These are phyloP conservation scores for Charina bottae DNA, from an alignment of 2,113 vertebrate species.

Conservation along the genomic window DNA sequence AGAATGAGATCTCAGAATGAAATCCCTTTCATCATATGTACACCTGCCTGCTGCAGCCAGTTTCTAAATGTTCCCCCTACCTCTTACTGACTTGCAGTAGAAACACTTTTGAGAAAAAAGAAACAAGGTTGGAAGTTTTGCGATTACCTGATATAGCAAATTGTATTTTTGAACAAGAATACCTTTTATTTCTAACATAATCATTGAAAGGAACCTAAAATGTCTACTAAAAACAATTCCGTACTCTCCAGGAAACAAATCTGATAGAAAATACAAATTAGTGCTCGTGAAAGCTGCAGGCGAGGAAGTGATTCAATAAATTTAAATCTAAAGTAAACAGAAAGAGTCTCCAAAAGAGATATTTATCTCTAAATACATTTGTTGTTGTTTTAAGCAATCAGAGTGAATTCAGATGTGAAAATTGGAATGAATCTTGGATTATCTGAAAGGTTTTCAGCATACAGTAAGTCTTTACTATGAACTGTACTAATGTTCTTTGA, in stretches of 20 bases:
- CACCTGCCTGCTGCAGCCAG: neutral
- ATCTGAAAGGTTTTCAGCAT: neutral
- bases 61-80: neutral
- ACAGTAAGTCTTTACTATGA: neutral
- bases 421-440: neutral
- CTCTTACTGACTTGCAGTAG: neutral
- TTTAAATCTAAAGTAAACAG: constrained; percentile 12
- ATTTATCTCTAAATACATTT: constrained; percentile 8
- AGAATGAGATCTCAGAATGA: neutral
- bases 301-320: neutral
- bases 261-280: constrained; percentile 16
- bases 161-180: neutral
- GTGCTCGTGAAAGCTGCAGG: neutral
- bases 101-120: neutral
- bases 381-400: neutral
- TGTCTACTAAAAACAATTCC: constrained; percentile 4
- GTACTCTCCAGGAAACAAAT: neutral
- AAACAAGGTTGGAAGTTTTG: neutral
- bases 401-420: neutral
- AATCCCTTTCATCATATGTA: neutral
- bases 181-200: neutral
- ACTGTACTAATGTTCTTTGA: neutral
- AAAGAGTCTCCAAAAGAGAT: neutral
- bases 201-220: neutral
- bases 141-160: neutral